Percentiles rank a stretch among this genome's conserved stretches.
phyloP scores from a whole-genome alignment of 2,113 vertebrate species.

The Pituophis catenifer region DNA sequence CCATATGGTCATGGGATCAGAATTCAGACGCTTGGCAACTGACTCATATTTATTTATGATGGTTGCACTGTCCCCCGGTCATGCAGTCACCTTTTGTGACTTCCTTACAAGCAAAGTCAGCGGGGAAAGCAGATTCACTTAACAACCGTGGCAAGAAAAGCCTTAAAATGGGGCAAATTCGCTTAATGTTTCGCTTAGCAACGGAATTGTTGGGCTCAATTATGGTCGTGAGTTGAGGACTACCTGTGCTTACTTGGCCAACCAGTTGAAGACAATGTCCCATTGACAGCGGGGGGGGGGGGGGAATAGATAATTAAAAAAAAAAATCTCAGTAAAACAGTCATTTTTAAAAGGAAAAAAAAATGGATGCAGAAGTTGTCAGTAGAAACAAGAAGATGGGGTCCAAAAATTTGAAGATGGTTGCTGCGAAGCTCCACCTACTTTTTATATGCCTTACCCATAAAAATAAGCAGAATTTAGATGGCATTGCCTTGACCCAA shows the following conservation, averaged over 20 bases:
- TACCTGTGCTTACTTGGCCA: not conserved
- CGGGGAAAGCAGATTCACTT: no score
- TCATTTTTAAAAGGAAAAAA: not conserved
- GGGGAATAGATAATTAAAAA: not conserved
- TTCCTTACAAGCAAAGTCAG: no score
- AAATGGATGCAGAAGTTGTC: not conserved
- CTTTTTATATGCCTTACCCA: not conserved
- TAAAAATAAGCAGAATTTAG: not conserved
- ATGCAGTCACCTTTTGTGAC: no score
- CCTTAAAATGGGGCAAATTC: no score
- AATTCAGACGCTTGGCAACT: no score
- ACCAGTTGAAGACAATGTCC: not conserved
- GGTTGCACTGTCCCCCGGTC: no score
- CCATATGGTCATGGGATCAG: no score
- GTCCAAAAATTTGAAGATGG: not conserved
- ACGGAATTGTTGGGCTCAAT: no score
- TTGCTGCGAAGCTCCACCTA: not conserved
- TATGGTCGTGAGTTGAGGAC: no score
- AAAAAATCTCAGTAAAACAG: not conserved
- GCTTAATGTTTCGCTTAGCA: no score
- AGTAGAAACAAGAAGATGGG: not conserved
- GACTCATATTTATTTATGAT: no score
- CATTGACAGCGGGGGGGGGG: not conserved
- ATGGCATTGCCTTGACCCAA: not conserved
- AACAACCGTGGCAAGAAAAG: no score